A percentile compares a stretch with the other conserved stretches of the same genome.
These are phyloP conservation scores for Melanostoma scalare DNA, from an alignment of 2,888 invertebrate genomes.

Conservation along the genomic window DNA sequence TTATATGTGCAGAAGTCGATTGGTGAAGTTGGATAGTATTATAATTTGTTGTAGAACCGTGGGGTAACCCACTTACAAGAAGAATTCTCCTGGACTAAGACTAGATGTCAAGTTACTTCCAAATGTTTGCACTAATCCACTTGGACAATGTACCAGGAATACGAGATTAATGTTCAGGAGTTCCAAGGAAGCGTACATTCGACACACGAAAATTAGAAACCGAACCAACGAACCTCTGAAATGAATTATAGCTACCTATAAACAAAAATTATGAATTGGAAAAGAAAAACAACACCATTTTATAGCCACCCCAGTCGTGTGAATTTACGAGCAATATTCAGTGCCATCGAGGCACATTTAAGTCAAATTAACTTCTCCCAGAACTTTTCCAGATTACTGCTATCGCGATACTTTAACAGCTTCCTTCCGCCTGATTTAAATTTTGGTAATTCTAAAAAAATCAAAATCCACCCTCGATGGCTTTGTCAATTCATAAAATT, in stretches of 20 bases:
- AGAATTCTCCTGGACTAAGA: conserved; percentile 15
- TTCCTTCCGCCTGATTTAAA: conserved; percentile 18
- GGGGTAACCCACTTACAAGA: neutral
- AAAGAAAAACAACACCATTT: conserved; percentile 6
- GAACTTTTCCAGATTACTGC: conserved; percentile 46
- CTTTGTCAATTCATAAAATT: conserved; percentile 63
- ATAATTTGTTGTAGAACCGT: conserved; percentile 11
- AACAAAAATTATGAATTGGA: conserved; percentile 36
- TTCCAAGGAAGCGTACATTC: conserved; percentile 16
- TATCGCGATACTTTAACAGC: conserved; percentile 30
- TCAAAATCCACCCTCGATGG: conserved; percentile 7
- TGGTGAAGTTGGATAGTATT: conserved; percentile 4
- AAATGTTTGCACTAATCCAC: conserved; percentile 58
- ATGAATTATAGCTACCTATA: conserved; percentile 12
- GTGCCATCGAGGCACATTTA: conserved; percentile 48
- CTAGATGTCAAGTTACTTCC: conserved; percentile 61
- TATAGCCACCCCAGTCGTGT: neutral
- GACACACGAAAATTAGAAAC: neutral
- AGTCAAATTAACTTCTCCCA: conserved; percentile 52
- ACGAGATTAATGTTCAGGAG: conserved; percentile 43
- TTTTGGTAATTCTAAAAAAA: conserved; percentile 2
- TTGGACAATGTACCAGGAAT: conserved; percentile 59
- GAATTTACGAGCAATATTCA: conserved; percentile 52
- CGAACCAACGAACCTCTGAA: conserved; percentile 6
- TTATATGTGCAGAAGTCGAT: conserved; percentile 4